Evolutionary conservation across 30 jellyfish, hydroid and myxozoan species (phyloP), one percentile per base, ranked within the genome.

Genomic region (Aurelia coerulea): DNA sequence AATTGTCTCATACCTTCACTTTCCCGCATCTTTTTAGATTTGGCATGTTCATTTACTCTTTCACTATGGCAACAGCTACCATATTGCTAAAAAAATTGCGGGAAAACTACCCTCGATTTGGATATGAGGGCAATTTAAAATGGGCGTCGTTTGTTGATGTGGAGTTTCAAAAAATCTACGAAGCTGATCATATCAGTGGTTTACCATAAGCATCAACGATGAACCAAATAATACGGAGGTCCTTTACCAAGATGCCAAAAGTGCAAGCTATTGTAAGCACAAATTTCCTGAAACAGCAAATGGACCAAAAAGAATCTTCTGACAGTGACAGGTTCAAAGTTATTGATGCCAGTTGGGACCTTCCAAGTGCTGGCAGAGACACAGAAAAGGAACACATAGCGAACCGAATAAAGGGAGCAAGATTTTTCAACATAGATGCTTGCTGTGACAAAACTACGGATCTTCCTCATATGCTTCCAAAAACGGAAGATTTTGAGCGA

Each of bases 261-360:
- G 41, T 69, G 12, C 80, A 86, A 19, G 67, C 81, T 11, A 34
- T 88, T 7, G 84, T 88, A 51, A 63, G 88, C 68, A 65, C 87
- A 1, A 54, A 60, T 16, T 72, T 62, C 62, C 74, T 88, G 32
- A 4, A 78, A 16, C 92, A 88, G 52, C 81, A 69, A 50, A 79
- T 79, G 88, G 81, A 73, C 10, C n/a, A 33, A 7, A 88, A 66
- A 4, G 88, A 59, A 19, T 88, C 79, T 79, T 63, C 64, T 17
- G 39, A 84, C 56, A 71, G 74, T 17, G 39, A 84, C 56, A 71
- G 74, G 8, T 89, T 34, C 73, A 79, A 90, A 32, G 73, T 94
- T 3, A 35, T 94, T 3, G 97, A 94, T 73, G 97, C 95, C 31
- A 65, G 86, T 15, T 94, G 97, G 97, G 99, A 94, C 67, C 85